These are phyloP conservation scores for Bhutanitis thaidina DNA, from an alignment of 2,888 invertebrate species.

Conservation along the genomic window DNA sequence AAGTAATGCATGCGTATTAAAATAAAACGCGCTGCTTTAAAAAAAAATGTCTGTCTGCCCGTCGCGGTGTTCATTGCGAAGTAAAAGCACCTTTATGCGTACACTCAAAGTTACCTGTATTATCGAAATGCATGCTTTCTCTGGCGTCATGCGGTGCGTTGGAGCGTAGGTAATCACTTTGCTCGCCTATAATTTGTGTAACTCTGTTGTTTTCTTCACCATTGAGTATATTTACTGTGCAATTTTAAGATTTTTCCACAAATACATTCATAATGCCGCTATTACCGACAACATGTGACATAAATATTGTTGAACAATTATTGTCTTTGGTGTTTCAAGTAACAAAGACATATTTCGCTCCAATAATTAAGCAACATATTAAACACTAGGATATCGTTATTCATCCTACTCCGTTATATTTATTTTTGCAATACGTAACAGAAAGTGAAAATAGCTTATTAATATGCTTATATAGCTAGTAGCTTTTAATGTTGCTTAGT, in stretches of 20 bases:
- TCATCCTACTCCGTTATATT: no score
- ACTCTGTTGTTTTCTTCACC: slow-evolving; percentile 44
- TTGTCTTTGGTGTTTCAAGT: no score
- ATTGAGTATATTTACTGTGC: slow-evolving; percentile 1
- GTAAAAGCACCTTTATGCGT: slow-evolving; percentile 31
- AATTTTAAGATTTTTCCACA: neutral
- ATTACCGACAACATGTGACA: no score
- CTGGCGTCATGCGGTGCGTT: slow-evolving; percentile 46
- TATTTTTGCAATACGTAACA: no score
- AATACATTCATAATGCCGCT: no score
- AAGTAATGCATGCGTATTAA: slow-evolving; percentile 19
- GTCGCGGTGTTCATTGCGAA: slow-evolving; percentile 21
- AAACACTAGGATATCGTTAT: no score
- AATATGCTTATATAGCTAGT: no score
- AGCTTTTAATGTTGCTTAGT: no score
- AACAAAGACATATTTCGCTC: no score
- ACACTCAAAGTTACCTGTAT: slow-evolving; percentile 20
- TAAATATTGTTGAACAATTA: no score
- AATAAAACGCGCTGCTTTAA: slow-evolving; percentile 23
- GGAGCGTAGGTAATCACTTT: slow-evolving; percentile 51
- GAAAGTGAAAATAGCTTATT: no score
- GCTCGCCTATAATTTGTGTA: slow-evolving; percentile 41
- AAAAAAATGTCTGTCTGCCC: slow-evolving; percentile 27
- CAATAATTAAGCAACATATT: no score
- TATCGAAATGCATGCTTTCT: slow-evolving; percentile 46